Evolutionary conservation across 2,888 invertebrate species (phyloP).

Genomic region (Melipona beecheii): DNA sequence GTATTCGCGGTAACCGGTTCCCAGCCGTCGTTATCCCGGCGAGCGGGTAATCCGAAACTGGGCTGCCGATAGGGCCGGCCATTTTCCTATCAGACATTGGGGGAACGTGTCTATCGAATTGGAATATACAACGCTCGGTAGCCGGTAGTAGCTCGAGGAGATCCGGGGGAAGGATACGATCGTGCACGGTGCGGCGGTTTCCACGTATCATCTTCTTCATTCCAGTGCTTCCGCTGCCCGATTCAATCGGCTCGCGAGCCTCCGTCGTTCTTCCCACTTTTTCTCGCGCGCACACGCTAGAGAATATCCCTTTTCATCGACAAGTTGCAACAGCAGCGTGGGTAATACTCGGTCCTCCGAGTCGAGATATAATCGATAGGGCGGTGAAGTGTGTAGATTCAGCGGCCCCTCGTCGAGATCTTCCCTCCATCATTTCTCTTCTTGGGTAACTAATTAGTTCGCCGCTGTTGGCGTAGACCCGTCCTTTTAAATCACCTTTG

Average conservation of each 20-base stretch:
- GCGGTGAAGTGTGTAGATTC: conserved; percentile 11
- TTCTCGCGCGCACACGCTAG: conserved; percentile 46
- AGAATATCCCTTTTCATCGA: conserved; percentile 77
- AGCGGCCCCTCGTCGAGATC: conserved; percentile 6
- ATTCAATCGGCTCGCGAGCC: conserved; percentile 49
- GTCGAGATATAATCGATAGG: no score
- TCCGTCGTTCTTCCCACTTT: conserved; percentile 57
- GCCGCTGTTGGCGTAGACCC: background rate
- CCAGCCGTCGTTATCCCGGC: conserved; percentile 48
- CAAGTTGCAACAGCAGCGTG: conserved; percentile 68
- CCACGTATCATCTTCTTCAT: conserved; percentile 71
- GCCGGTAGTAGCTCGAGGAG: conserved; percentile 40
- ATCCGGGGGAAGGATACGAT: conserved; percentile 64
- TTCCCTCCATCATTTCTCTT: background rate
- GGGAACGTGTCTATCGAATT: conserved; percentile 77
- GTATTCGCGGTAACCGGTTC: conserved; percentile 24
- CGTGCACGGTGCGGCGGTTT: conserved; percentile 59
- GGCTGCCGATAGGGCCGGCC: conserved; percentile 69
- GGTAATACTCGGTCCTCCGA: background rate
- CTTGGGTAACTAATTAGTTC: conserved; percentile 25
- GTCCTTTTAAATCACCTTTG: conserved; percentile 21
- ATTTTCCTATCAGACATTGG: conserved; percentile 76
- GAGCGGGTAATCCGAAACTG: conserved; percentile 61
- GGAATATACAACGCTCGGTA: conserved; percentile 72
- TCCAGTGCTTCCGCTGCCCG: conserved; percentile 31